Conservation (phyloP, 2,797 vertebrate genomes). For the Decapterus maruadsi region DNA sequence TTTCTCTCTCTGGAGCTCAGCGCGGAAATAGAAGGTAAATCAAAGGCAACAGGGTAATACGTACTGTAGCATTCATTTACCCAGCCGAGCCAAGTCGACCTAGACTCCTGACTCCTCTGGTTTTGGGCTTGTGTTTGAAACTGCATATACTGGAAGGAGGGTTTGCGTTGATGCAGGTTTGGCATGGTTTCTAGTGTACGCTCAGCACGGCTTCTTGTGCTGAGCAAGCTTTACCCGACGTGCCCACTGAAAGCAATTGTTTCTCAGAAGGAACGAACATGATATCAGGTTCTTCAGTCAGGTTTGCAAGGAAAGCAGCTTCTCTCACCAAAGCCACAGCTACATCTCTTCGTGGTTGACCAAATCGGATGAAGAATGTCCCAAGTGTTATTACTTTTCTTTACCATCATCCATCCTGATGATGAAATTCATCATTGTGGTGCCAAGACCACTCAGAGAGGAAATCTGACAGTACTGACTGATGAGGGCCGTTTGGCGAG, state of each 20-base stretch:
- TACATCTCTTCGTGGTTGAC: constrained; percentile 22
- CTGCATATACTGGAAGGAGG: constrained; percentile 34
- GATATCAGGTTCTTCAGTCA: background rate
- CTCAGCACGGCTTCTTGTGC: constrained; percentile 9
- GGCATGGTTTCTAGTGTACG: constrained; percentile 21
- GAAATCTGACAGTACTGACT: background rate
- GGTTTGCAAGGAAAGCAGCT: constrained; percentile 3
- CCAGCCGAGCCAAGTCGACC: constrained; percentile 39
- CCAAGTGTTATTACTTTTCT: constrained; percentile 21
- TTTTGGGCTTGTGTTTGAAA: constrained; percentile 48
- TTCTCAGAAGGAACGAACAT: constrained; percentile 25
- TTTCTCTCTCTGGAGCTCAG: constrained; percentile 14
- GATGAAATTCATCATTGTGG: constrained; percentile 36
- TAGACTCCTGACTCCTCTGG: constrained; percentile 58
- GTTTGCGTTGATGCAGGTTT: constrained; percentile 41
- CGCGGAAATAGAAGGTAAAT: constrained; percentile 46
- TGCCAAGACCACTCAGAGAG: background rate
- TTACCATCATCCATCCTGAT: constrained; percentile 9
- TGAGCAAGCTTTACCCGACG: constrained; percentile 42
- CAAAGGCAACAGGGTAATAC: constrained; percentile 25
- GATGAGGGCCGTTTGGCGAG: background rate
- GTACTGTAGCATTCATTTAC: constrained; percentile 18
- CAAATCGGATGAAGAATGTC: constrained; percentile 46
- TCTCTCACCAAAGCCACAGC: constrained; percentile 25
- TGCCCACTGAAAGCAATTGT: constrained; percentile 33